A percentile compares a stretch with the other conserved stretches of the same genome.
phyloP scores from a whole-genome alignment of 2,113 vertebrate genomes.

The Hiodon alosoides region DNA sequence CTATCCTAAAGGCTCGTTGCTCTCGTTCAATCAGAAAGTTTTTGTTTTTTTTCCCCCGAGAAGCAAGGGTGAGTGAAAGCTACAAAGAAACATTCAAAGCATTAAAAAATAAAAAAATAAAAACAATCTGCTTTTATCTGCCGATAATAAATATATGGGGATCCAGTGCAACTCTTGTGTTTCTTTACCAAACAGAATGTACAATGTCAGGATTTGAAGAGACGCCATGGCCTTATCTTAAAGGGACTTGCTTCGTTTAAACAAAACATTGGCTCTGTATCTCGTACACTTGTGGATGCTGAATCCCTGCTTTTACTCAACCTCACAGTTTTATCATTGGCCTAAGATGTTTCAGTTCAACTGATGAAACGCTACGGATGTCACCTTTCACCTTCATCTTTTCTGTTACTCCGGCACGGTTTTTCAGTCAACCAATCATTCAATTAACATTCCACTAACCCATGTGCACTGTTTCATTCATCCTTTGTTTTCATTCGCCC shows the following conservation, averaged over 20 bases:
- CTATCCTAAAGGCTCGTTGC: conserved; percentile 35
- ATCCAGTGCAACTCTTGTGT: neutral
- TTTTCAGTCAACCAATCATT: no score
- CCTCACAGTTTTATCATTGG: neutral
- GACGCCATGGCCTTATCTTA: neutral
- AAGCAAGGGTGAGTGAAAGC: conserved; percentile 22
- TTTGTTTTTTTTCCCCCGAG: conserved; percentile 21
- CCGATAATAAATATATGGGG: conserved; percentile 11
- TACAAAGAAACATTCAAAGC: conserved; percentile 35
- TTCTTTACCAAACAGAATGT: neutral
- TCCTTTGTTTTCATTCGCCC: no score
- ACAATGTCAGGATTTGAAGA: neutral
- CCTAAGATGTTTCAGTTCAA: no score
- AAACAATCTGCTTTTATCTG: conserved; percentile 42
- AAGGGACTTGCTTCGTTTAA: neutral
- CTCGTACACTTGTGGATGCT: neutral
- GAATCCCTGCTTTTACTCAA: neutral
- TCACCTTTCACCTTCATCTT: no score
- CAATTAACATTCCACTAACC: no score
- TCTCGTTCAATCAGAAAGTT: conserved; percentile 48
- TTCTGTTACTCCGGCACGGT: no score
- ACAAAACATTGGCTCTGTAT: neutral
- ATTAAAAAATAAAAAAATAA: conserved; percentile 27
- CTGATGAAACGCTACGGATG: no score
- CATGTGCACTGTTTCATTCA: no score